Evolutionary conservation across 2,888 invertebrate genomes (phyloP).

Genomic region (Drosophila sordidapex): DNA sequence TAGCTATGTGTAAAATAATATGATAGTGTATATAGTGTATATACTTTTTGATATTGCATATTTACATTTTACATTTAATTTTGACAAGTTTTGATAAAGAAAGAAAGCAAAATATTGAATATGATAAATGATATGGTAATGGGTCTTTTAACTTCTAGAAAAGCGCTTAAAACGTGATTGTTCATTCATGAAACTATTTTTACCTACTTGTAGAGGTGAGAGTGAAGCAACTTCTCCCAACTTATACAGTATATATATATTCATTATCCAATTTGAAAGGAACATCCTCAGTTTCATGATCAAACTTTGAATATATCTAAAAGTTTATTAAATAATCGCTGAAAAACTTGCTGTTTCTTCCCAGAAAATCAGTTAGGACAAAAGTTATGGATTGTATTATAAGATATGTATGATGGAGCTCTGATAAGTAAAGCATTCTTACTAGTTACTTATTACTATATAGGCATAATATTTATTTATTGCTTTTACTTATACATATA

Average conservation of each 20-base stretch:
- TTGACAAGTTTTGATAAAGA: neutral
- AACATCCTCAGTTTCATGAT: neutral
- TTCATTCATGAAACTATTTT: neutral
- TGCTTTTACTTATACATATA: neutral
- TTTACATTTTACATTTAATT: too few relatives aligned
- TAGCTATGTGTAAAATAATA: slow-evolving; percentile 10
- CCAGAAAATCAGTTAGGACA: neutral
- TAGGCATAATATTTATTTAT: neutral
- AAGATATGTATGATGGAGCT: neutral
- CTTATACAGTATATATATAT: neutral
- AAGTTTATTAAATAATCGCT: neutral
- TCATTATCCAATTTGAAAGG: neutral
- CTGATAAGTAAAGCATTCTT: neutral
- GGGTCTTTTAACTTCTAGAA: neutral
- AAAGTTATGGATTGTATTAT: neutral
- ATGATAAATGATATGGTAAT: neutral
- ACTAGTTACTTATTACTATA: neutral
- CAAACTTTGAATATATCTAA: neutral
- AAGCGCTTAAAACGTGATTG: neutral
- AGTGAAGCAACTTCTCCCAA: neutral
- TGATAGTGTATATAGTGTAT: neutral
- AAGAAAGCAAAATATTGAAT: fast-evolving
- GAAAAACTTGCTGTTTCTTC: neutral
- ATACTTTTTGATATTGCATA: neutral
- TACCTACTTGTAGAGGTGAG: fast-evolving